Evolutionary conservation across 2,888 invertebrate genomes (phyloP), one percentile per base, ranked within the genome.

Genomic region (Coenonympha glycerion): DNA sequence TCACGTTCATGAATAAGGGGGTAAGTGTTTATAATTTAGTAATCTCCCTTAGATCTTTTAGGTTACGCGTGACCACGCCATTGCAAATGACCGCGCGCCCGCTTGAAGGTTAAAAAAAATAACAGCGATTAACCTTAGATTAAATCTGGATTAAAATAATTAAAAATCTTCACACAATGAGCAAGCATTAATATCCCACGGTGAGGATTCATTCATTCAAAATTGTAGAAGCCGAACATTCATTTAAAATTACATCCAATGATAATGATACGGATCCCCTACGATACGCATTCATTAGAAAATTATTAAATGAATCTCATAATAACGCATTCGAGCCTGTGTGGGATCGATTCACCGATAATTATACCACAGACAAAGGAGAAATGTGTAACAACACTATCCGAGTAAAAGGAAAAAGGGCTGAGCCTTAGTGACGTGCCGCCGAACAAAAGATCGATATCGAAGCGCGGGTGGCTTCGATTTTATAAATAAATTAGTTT

Each of bases 401-500:
- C 51, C 41, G 46, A 36, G 57, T 53, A 61, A 57, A 44, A 57
- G 57, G 52, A 44, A 49, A 54, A 34, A 47, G 51, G 22, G 24
- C 8, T 39, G 15, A 44, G 44, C 50, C 47, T 56, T 57, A 62
- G 61, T 47, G 62, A 59, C 60, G 59, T 53, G 61, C 64, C 64
- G 64, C 61, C 63, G 50, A 52, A 67, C 67, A 68, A 66, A 60
- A 64, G 65, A 62, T 63, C 64, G 59, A 64, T 65, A 62, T 65
- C 65, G 59, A 60, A 46, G 47, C 54, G 50, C 61, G 61, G 61
- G 65, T 62, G 64, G 60, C 55, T 60, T 61, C 58, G 56, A 60
- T 60, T 59, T 63, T 62, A 62, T 62, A 64, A 65, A 65, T 65
- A 65, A 66, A 64, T 66, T 66, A 61, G 58, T 61, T 65, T 63